phyloP scores from a whole-genome alignment of 2,797 vertebrate genomes.

The Spondyliosoma cantharus region DNA sequence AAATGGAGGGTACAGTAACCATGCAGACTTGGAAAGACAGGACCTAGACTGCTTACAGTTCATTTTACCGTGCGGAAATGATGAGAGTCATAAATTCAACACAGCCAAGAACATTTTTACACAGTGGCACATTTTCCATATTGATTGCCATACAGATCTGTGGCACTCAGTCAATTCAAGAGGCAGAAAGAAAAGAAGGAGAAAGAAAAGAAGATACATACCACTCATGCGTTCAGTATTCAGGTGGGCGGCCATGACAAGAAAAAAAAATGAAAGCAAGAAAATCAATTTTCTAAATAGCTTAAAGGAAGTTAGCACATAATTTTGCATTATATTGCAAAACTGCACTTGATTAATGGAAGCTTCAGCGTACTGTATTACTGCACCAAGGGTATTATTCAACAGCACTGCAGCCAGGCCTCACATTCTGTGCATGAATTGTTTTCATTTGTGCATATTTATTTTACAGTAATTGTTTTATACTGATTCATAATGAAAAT shows the following conservation, averaged over 20 bases:
- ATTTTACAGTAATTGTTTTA: constrained; percentile 13
- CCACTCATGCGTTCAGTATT: not conserved
- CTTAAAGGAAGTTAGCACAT: constrained; percentile 23
- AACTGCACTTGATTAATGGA: constrained; percentile 50
- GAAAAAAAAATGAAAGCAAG: not conserved
- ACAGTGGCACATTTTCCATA: constrained; percentile 31
- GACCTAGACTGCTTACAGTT: not conserved
- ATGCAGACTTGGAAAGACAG: not conserved
- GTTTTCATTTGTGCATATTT: not conserved
- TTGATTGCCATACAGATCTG: constrained; percentile 35
- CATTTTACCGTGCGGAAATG: constrained; percentile 2
- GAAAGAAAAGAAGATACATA: not conserved
- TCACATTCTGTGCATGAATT: not conserved
- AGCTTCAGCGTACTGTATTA: constrained; percentile 9
- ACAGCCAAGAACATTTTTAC: constrained; percentile 26
- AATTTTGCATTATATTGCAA: constrained; percentile 34
- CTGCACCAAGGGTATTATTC: constrained; percentile 12
- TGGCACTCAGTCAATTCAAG: constrained; percentile 25
- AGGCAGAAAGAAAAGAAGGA: not conserved
- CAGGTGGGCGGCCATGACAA: not conserved
- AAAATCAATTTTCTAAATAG: constrained; percentile 37
- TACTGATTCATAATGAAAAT: constrained; percentile 8
- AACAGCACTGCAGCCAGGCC: constrained; percentile 1
- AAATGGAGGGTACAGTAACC: constrained; percentile 13
- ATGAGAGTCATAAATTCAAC: constrained; percentile 34